Conservation (phyloP, 2,113 vertebrate genomes). For the Bos indicus region DNA sequence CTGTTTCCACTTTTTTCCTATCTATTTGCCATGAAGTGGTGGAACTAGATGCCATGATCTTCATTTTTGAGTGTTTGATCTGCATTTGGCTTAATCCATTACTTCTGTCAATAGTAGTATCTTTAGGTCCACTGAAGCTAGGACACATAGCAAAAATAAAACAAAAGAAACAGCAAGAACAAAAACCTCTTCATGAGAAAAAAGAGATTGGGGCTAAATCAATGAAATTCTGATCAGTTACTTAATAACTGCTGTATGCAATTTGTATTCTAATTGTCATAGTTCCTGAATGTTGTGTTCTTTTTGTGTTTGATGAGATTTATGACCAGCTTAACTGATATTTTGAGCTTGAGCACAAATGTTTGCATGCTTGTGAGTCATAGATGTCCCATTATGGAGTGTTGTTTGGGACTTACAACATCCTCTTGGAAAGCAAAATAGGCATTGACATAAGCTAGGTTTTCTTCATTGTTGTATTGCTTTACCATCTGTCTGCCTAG, state of each 20-base stretch:
- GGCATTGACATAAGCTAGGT: slow-evolving; percentile 47
- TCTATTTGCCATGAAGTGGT: not conserved
- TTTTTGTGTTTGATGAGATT: not conserved
- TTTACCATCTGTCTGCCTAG: slow-evolving; percentile 68
- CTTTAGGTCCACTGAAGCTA: not conserved
- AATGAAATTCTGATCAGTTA: not conserved
- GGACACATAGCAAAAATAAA: not conserved
- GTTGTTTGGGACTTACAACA: not conserved
- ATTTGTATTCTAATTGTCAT: not conserved
- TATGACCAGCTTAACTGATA: not conserved
- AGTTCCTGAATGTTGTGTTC: not conserved
- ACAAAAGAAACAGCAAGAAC: not conserved
- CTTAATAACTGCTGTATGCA: not conserved
- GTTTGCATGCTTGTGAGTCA: slow-evolving; percentile 23
- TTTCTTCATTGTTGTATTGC: slow-evolving; percentile 55
- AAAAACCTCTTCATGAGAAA: not conserved
- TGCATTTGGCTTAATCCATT: not conserved
- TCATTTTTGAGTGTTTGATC: not conserved
- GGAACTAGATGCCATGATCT: not conserved
- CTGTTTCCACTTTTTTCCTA: not conserved
- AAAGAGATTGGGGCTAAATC: not conserved
- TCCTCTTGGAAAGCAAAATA: slow-evolving; percentile 59
- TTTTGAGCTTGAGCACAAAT: slow-evolving; percentile 23
- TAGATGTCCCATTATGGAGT: slow-evolving; percentile 15
- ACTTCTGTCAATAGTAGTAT: not conserved